Evolutionary conservation across 2,797 vertebrate species (phyloP).

Genomic region (Notolabrus celidotus): DNA sequence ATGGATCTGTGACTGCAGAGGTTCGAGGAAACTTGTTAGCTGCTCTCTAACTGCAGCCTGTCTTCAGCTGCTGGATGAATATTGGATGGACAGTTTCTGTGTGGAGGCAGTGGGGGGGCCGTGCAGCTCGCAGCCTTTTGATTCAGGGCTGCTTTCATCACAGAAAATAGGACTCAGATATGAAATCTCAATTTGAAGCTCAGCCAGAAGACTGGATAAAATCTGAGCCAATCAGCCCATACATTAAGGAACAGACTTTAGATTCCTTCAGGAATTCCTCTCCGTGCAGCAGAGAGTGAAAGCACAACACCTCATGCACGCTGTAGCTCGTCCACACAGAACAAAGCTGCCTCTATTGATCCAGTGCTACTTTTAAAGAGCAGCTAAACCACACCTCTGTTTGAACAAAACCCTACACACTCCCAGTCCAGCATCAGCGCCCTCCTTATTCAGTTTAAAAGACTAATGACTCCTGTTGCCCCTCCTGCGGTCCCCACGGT

Average conservation of each 20-base stretch:
- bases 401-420: slow-evolving; percentile 14
- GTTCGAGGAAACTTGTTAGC: slow-evolving; percentile 27
- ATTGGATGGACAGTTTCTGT: slow-evolving; percentile 56
- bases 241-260: slow-evolving; percentile 42
- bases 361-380: slow-evolving; percentile 24
- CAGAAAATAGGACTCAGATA: slow-evolving; percentile 69
- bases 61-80: slow-evolving; percentile 53
- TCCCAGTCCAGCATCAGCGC: slow-evolving; percentile 3
- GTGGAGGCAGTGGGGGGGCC: slow-evolving; percentile 39
- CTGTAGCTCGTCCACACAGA: slow-evolving; percentile 6
- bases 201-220: slow-evolving; percentile 60
- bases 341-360: slow-evolving; percentile 42
- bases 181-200: slow-evolving; percentile 64
- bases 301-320: slow-evolving; percentile 6
- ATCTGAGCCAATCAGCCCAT: slow-evolving; percentile 60
- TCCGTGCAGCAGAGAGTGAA: slow-evolving; percentile 12
- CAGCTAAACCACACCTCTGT: slow-evolving; percentile 24
- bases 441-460: slow-evolving; percentile 36
- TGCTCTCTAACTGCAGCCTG: slow-evolving; percentile 19
- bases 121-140: slow-evolving; percentile 67
- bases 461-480: slow-evolving; percentile 9
- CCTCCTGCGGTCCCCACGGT: slow-evolving; percentile 27
- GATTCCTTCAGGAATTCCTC: slow-evolving; percentile 11
- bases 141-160: slow-evolving; percentile 75
- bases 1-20: slow-evolving; percentile 23